phyloP scores from a whole-genome alignment of 2,888 invertebrate genomes.

The Tholera decimalis region DNA sequence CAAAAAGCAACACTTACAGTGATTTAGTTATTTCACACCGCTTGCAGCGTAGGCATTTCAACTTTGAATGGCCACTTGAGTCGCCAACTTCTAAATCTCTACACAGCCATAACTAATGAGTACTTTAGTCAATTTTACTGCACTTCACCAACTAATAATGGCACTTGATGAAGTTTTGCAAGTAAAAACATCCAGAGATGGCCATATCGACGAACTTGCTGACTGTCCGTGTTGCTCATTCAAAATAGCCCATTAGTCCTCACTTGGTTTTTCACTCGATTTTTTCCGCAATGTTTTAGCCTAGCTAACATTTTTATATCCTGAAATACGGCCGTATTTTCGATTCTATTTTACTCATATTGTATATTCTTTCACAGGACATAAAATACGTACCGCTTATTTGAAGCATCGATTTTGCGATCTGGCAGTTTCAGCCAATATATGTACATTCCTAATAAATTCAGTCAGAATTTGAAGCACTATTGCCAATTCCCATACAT shows the following conservation, averaged over 20 bases:
- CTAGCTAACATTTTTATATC: not conserved
- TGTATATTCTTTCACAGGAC: not conserved
- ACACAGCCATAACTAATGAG: conserved; percentile 76
- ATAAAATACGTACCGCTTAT: not conserved
- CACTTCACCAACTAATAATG: conserved; percentile 83
- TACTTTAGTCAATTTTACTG: conserved; percentile 79
- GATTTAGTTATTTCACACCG: conserved; percentile 49
- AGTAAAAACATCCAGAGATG: conserved; percentile 70
- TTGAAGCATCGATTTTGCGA: conserved; percentile 1
- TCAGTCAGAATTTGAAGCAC: not conserved
- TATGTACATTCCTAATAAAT: conserved; percentile 11
- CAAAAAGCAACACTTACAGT: conserved; percentile 33
- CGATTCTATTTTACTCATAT: not conserved
- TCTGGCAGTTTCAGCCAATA: not conserved
- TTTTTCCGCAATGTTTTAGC: conserved; percentile 28
- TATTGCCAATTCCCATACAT: conserved; percentile 31
- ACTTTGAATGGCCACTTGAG: conserved; percentile 61
- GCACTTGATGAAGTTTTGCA: conserved; percentile 78
- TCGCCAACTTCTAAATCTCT: conserved; percentile 67
- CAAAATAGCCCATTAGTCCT: conserved; percentile 64
- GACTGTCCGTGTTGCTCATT: conserved; percentile 60
- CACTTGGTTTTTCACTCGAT: conserved; percentile 56
- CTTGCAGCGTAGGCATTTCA: conserved; percentile 54
- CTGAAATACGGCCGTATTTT: not conserved
- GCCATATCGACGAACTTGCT: conserved; percentile 56